Base-by-base conservation (phyloP, 1,140 invertebrate genomes). In the Bombus soroeensis region DNA sequence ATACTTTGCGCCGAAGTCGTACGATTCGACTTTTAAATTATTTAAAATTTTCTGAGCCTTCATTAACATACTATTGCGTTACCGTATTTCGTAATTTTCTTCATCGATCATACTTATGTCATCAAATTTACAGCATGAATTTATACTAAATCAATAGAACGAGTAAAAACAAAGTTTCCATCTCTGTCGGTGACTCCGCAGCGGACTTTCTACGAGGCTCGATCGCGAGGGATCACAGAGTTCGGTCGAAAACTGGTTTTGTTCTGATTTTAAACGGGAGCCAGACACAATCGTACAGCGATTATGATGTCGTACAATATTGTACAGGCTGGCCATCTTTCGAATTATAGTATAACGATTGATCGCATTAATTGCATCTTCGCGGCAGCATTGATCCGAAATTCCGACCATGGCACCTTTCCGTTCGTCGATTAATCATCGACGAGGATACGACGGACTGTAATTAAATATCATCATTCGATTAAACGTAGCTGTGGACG, bases 401-500 rank as follows among this genome's bases (percentile, higher is more conserved):
- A 87, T 78, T 66, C 70, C 71, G 41, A n/a, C 74, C 53, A 57
- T 85, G 74, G 59, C 71, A 72, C 71, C 71, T 72, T 79, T 84
- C 79, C 53, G 18, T 62, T 75, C 64, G 72, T 86, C 88, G 85
- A 89, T 89, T 89, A 89, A 89, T 89, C 87, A 89, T 47, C 47
- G 34, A 66, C 64, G 64, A 81, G 43, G 43, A 82, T 68, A 34
- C 15, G 47, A 68, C 18, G 81, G 82, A 53, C 75, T 90, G 71
- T 89, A 90, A 90, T 90, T 90, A 90, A 90, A 89, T 83, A 85
- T 66, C 79, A 85, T 89, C 88, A 70, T 34, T 79, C 86, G 82
- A 89, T 90, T 89, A 90, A 89, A 73, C 47, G 78, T 89, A 77
- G 64, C 70, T 77, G 66, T 73, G 66, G 68, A 71, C 78, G 39